These are phyloP conservation scores for Lycopodina hypogea DNA, from an alignment of 37 sponge, comb jelly and placozoan species.

Conservation along the genomic window DNA sequence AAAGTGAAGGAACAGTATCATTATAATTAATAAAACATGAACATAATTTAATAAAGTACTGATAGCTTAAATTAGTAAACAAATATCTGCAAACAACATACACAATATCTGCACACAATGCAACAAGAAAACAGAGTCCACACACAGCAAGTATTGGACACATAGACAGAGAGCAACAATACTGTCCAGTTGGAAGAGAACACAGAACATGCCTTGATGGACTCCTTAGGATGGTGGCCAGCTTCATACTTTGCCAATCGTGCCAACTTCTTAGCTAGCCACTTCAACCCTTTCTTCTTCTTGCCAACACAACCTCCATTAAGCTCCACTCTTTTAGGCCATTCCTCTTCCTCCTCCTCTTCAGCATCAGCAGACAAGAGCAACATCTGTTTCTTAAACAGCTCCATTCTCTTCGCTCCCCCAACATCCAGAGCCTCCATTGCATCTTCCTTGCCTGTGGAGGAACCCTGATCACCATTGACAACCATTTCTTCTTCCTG, in stretches of 20 bases:
- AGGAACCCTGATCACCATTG: not conserved
- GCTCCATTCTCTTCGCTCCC: not conserved
- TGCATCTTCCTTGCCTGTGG: not conserved
- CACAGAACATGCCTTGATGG: constrained; percentile 54
- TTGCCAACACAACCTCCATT: not conserved
- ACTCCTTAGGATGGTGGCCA: constrained; percentile 72
- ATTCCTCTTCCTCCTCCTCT: constrained; percentile 4
- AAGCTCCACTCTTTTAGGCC: not conserved
- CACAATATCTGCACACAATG: too few relatives aligned
- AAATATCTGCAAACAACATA: too few relatives aligned
- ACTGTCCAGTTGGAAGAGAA: not conserved
- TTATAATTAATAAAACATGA: not conserved
- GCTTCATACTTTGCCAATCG: constrained; percentile 70
- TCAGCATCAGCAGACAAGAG: not conserved
- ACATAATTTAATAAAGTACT: not conserved
- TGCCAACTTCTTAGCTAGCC: constrained; percentile 48
- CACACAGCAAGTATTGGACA: too few relatives aligned
- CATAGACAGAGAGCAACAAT: not conserved
- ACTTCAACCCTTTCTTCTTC: constrained; percentile 9
- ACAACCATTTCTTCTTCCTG: not conserved
- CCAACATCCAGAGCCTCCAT: not conserved
- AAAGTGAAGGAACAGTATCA: too few relatives aligned
- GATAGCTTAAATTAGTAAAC: too few relatives aligned
- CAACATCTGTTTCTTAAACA: not conserved
- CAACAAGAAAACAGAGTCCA: too few relatives aligned